These are phyloP conservation scores for Fragum fragum DNA, from an alignment of 2,888 invertebrate genomes.

Conservation along the genomic window DNA sequence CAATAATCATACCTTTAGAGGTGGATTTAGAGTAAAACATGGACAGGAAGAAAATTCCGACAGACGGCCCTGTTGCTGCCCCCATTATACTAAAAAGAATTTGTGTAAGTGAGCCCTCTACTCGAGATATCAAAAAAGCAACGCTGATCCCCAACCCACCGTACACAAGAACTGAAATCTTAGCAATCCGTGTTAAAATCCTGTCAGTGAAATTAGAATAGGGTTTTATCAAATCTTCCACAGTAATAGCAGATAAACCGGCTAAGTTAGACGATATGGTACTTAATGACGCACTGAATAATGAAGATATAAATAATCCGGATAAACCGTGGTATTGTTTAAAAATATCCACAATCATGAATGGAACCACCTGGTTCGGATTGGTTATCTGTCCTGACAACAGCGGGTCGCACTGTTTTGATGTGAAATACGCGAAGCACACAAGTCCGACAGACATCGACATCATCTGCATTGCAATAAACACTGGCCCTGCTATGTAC, in stretches of 20 bases:
- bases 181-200: conserved; percentile 42
- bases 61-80: conserved; percentile 50
- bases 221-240: conserved; percentile 51
- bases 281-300: conserved; percentile 49
- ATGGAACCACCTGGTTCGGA: conserved; percentile 56
- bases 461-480: conserved; percentile 46
- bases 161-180: conserved; percentile 40
- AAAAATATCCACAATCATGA: conserved; percentile 50
- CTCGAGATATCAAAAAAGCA: conserved; percentile 38
- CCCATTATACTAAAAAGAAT: conserved; percentile 55
- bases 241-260: conserved; percentile 47
- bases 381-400: conserved; percentile 45
- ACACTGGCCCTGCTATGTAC: conserved; percentile 49
- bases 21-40: conserved; percentile 50
- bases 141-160: conserved; percentile 44
- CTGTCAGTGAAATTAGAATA: conserved; percentile 34
- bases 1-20: conserved; percentile 46
- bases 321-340: conserved; percentile 33
- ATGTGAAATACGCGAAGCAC: conserved; percentile 45
- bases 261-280: conserved; percentile 52
- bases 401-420: conserved; percentile 47
- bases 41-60: conserved; percentile 52
- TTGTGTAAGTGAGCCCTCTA: conserved; percentile 52
- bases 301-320: conserved; percentile 47
- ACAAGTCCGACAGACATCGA: conserved; percentile 56